Conservation (phyloP, 1,140 invertebrate genomes). For the Penaeus vannamei region DNA sequence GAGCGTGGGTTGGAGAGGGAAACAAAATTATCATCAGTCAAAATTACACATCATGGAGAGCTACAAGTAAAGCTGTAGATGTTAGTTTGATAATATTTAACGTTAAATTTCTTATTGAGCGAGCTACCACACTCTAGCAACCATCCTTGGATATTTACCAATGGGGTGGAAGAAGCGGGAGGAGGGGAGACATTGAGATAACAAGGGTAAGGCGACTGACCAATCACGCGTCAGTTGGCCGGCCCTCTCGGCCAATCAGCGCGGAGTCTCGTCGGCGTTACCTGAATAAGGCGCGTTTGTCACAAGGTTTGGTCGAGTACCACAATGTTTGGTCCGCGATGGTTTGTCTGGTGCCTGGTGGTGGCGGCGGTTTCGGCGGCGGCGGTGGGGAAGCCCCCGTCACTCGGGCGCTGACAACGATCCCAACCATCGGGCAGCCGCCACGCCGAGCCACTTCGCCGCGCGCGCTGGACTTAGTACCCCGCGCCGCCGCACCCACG, state of each 20-base stretch:
- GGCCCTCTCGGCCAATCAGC: slow-evolving; percentile 11
- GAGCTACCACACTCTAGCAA: no score
- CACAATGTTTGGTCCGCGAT: slow-evolving; percentile 26
- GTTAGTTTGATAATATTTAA: no score
- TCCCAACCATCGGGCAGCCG: neutral
- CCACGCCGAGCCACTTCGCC: neutral
- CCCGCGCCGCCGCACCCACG: neutral
- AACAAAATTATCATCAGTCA: no score
- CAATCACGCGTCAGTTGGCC: slow-evolving; percentile 18
- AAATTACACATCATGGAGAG: no score
- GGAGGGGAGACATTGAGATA: slow-evolving; percentile 24
- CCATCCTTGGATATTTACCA: neutral
- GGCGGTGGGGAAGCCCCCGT: slow-evolving; percentile 44
- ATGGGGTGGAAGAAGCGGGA: neutral
- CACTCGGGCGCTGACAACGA: slow-evolving; percentile 45
- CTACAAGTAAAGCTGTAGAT: no score
- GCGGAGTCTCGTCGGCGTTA: neutral
- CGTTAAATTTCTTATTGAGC: no score
- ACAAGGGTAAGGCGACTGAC: slow-evolving; percentile 34
- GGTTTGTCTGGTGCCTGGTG: slow-evolving; percentile 20
- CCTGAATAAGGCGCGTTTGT: slow-evolving; percentile 11
- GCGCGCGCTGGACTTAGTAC: slow-evolving; percentile 26
- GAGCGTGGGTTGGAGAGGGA: no score
- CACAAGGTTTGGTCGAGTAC: neutral
- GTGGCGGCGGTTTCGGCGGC: slow-evolving; percentile 21